Evolutionary conservation across 2,888 invertebrate genomes (phyloP), one percentile per base, ranked within the genome.

Genomic region (Argyresthia goedartella): DNA sequence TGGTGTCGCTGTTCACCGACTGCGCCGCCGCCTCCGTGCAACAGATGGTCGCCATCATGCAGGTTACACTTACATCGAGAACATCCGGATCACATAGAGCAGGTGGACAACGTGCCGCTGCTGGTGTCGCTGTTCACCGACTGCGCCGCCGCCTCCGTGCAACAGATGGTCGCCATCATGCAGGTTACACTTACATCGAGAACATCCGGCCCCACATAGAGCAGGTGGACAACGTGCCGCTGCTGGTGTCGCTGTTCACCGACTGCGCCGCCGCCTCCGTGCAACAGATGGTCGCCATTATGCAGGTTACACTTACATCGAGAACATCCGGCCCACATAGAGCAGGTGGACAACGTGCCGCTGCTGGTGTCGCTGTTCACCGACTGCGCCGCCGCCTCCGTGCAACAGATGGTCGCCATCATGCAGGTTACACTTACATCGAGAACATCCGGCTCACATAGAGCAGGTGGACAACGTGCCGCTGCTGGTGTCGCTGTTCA

Each of bases 401-500:
- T 97, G 0, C 89, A 92, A 35, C 94, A 95, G 77, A 99, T 99
- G 99, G 81, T 95, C 56, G 90, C 91, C 63, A 98, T 99, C 54
- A 98, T 99, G 97, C 84, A 82, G 77, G 51, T n/a, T n/a, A n/a
- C n/a, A n/a, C n/a, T n/a, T n/a, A n/a, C n/a, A n/a, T n/a, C n/a
- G 96, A 97, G 67, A 97, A 98, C 76, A 98, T 99, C 62, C 91
- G 98, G 0, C 97, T 0, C 98, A 98, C 77, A 91, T 99, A 60
- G 95, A 96, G 71, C 90, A 93, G 60, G 96, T 99, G 51, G 99
- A 99, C 84, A 99, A 99, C 85, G 99, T 99, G 50, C 99, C 99
- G 4, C 85, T 99, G 36, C 89, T 98, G 52, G 99, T 99, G 15
- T 98, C 98, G 0, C 89, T 99, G 10, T 99, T 99, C 80, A 99